Evolutionary conservation across 2,888 invertebrate species (phyloP).

Genomic region (Morpho helenor): DNA sequence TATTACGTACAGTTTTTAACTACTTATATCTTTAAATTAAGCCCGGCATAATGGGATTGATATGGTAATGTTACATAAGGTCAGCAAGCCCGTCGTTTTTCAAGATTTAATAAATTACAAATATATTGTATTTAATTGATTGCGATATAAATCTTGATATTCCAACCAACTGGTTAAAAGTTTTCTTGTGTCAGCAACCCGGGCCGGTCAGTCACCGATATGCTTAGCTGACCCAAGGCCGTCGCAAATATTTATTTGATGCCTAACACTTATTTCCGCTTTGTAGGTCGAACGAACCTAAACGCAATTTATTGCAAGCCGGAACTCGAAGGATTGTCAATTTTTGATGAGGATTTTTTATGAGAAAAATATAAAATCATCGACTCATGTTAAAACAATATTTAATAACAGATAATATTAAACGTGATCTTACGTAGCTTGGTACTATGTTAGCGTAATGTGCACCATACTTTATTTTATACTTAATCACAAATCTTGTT

Average conservation of each 20-base stretch:
- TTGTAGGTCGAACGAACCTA: not conserved
- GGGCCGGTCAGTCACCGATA: slow-evolving; percentile 62
- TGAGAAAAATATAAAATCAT: not conserved
- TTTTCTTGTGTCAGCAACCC: slow-evolving; percentile 60
- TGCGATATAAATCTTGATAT: not conserved
- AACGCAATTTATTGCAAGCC: not conserved
- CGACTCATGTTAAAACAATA: too few relatives aligned
- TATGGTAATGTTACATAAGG: too few relatives aligned
- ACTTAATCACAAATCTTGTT: too few relatives aligned
- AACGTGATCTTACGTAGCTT: too few relatives aligned
- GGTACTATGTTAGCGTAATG: too few relatives aligned
- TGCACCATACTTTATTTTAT: too few relatives aligned
- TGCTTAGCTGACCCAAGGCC: slow-evolving; percentile 54
- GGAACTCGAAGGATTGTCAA: not conserved
- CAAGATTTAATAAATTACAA: not conserved
- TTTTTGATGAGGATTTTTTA: not conserved
- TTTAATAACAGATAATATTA: too few relatives aligned
- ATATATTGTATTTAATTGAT: not conserved
- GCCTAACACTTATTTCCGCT: slow-evolving; percentile 9
- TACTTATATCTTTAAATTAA: too few relatives aligned
- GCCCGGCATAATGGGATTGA: too few relatives aligned
- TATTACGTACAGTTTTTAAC: too few relatives aligned
- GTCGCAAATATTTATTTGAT: slow-evolving; percentile 37
- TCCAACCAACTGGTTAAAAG: slow-evolving; percentile 19
- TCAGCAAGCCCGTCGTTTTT: too few relatives aligned